A percentile compares a stretch with the other conserved stretches of the same genome.
Conservation (phyloP, 2,888 invertebrate species). For the Carpatolechia fugitivella region DNA sequence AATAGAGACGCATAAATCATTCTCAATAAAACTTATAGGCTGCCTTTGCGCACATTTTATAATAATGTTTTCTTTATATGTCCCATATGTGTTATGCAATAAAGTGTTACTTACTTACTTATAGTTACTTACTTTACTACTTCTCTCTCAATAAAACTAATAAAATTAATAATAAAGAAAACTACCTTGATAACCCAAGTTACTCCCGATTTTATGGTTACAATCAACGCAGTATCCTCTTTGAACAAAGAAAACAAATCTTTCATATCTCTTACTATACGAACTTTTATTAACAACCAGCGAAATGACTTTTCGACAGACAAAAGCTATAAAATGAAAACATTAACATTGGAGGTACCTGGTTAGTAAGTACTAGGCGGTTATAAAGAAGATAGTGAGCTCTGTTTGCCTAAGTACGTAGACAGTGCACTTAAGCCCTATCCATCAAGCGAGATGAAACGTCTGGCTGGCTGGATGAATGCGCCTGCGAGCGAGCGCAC, state of each 20-base stretch:
- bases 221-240: slow-evolving; percentile 3
- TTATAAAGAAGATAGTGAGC: slow-evolving; percentile 32
- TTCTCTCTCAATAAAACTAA: too few species aligned
- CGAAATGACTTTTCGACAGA: slow-evolving; percentile 7
- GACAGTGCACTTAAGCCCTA: slow-evolving; percentile 49
- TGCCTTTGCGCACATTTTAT: too few species aligned
- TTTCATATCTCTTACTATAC: background rate
- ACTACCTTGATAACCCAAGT: slow-evolving; percentile 5
- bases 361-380: slow-evolving; percentile 29
- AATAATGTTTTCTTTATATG: too few species aligned
- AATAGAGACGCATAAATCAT: too few species aligned
- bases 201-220: slow-evolving; percentile 12
- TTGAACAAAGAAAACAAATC: slow-evolving; percentile 6
- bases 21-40: too few species aligned
- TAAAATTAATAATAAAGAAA: slow-evolving; percentile 10
- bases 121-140: too few species aligned
- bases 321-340: slow-evolving; percentile 22
- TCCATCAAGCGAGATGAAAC: slow-evolving; percentile 53
- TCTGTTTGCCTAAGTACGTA: slow-evolving; percentile 33
- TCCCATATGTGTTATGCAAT: too few species aligned
- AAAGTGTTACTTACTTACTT: too few species aligned
- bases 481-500: slow-evolving; percentile 24
- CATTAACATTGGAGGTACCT: slow-evolving; percentile 30
- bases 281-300: slow-evolving; percentile 3
- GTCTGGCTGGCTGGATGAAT: slow-evolving; percentile 30